Conservation (phyloP, 2,888 invertebrate genomes). For the Pocota personata region DNA sequence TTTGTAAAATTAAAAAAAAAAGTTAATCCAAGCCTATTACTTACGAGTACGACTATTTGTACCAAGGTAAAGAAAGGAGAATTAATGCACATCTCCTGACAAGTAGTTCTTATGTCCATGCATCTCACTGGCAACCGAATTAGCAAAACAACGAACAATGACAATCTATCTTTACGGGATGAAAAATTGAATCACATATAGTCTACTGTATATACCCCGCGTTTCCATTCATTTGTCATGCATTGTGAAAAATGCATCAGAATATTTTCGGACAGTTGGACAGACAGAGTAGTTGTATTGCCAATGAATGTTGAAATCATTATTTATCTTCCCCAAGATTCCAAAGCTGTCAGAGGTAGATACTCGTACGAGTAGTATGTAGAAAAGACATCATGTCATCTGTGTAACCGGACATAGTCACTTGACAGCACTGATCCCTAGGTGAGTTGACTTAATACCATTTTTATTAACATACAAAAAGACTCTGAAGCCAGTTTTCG, state of each 20-base stretch:
- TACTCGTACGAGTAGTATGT: too few relatives aligned
- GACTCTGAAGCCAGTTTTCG: background rate
- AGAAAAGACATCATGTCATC: background rate
- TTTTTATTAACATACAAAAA: background rate
- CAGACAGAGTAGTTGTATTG: background rate
- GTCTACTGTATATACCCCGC: background rate
- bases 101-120: background rate
- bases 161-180: background rate
- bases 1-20: too few relatives aligned
- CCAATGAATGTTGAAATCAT: slow-evolving; percentile 20
- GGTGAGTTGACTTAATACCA: background rate
- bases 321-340: slow-evolving; percentile 25
- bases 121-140: background rate
- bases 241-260: slow-evolving; percentile 29
- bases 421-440: background rate
- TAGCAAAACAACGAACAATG: background rate
- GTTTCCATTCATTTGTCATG: slow-evolving; percentile 52
- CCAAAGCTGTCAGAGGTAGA: background rate
- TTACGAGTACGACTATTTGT: too few relatives aligned
- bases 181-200: background rate
- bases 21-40: too few relatives aligned
- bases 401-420: background rate
- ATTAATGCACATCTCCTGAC: background rate
- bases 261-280: slow-evolving; percentile 21
- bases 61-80: too few relatives aligned